These are phyloP conservation scores for Pterobdella sp. DNA, from an alignment of 2,888 invertebrate genomes.

Conservation along the genomic window DNA sequence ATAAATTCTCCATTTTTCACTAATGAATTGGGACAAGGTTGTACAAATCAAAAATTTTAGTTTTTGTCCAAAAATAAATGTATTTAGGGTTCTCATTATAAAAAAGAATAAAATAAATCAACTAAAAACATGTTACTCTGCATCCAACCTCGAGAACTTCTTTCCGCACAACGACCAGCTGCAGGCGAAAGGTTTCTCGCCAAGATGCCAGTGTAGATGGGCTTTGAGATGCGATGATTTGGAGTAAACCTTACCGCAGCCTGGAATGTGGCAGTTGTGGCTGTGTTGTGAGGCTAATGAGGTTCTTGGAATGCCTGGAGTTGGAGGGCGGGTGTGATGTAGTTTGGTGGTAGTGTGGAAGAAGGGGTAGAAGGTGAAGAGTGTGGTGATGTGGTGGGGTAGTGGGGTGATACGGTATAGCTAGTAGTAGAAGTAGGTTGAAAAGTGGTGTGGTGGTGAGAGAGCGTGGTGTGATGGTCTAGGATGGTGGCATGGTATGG, in stretches of 20 bases:
- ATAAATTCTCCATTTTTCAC: too few relatives aligned
- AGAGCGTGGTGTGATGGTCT: too few relatives aligned
- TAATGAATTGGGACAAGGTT: too few relatives aligned
- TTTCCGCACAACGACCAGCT: conserved; percentile 97
- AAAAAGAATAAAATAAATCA: neutral
- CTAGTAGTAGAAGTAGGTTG: neutral
- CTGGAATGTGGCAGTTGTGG: conserved; percentile 50
- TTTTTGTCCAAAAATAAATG: neutral
- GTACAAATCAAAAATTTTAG: neutral
- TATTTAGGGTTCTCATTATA: neutral
- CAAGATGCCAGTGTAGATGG: conserved; percentile 95
- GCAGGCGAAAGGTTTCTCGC: conserved; percentile 91
- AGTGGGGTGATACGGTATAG: neutral
- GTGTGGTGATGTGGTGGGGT: neutral
- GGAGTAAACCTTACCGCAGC: conserved; percentile 62
- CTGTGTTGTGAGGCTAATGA: neutral
- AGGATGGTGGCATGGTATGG: too few relatives aligned
- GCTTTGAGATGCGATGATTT: conserved; percentile 97
- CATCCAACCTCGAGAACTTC: conserved; percentile 65
- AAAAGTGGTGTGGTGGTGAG: too few relatives aligned
- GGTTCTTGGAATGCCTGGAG: neutral
- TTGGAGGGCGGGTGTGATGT: neutral
- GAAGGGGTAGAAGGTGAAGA: neutral
- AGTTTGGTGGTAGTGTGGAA: neutral
- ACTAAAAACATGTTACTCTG: too few relatives aligned